Evolutionary conservation across 2,888 invertebrate species (phyloP).

Genomic region (Drepana falcataria): DNA sequence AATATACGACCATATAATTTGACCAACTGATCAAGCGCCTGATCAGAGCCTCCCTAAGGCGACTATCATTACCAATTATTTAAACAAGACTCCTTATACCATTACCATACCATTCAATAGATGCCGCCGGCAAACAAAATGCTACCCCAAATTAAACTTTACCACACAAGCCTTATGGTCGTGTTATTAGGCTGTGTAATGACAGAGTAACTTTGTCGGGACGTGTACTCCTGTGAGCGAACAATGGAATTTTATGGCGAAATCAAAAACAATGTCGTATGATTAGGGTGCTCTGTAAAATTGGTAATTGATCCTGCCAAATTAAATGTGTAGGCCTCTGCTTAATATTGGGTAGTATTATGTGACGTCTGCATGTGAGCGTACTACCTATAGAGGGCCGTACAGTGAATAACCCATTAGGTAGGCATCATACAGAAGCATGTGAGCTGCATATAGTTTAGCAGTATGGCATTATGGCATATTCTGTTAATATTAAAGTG

Average conservation of each 20-base stretch:
- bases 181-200: not conserved
- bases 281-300: conserved; percentile 12
- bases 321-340: conserved; percentile 13
- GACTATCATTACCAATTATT: conserved; percentile 47
- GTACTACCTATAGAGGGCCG: too few relatives aligned
- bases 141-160: conserved; percentile 6
- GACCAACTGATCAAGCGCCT: conserved; percentile 10
- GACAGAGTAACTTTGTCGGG: not conserved
- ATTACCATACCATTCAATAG: conserved; percentile 19
- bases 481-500: too few relatives aligned
- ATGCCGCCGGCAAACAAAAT: conserved; percentile 20
- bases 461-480: too few relatives aligned
- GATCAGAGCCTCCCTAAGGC: conserved; percentile 17
- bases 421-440: too few relatives aligned
- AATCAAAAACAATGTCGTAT: conserved; percentile 11
- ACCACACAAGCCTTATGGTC: conserved; percentile 2
- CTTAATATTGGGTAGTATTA: conserved; percentile 4
- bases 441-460: too few relatives aligned
- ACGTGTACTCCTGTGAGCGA: conserved; percentile 4
- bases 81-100: conserved; percentile 47
- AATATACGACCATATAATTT: conserved; percentile 29
- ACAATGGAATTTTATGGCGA: conserved; percentile 11
- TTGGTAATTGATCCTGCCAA: conserved; percentile 15
- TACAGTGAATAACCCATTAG: too few relatives aligned
- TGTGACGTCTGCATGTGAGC: too few relatives aligned